Base-by-base conservation (phyloP, 2,797 vertebrate genomes). In the Chanos chanos region DNA sequence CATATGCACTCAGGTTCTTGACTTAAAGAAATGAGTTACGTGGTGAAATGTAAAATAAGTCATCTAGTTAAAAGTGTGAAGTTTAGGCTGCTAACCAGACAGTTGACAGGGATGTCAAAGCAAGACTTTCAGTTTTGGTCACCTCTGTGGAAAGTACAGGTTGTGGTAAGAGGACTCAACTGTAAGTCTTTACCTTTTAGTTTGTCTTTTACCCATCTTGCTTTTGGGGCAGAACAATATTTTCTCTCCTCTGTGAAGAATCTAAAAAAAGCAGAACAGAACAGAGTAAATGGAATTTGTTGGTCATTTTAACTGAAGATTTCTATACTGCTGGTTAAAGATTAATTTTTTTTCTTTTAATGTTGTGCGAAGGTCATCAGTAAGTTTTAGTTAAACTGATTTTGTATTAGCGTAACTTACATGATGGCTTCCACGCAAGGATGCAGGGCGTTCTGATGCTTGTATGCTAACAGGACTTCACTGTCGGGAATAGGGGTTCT, bases 381-480 rank as follows among this genome's bases (percentile, higher is more conserved):
- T n/a, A n/a, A n/a, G n/a, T n/a, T n/a, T n/a, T n/a, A n/a, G 15
- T 6, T 39, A 16, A 31, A 22, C 21, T 16, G 13, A 12, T 1
- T 7, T 1, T 22, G 10, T 30, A 10, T 43, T 2, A 15, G 28
- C 19, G 37, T 40, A 12, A 30, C 62, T 75, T 68, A 86, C 85
- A 87, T 61, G 1, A 81, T 0, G 0, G 82, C 82, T 0, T 70
- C 3, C 30, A 82, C 68, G 30, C 85, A 85, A 6, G 6, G 15
- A 1, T 0, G 0, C 4, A n/a, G 13, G 25, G 59, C 40, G 6
- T 8, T 0, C 7, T 39, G 58, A 16, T 6, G 1, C 0, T 0
- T 16, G n/a, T 77, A 84, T 0, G 18, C 36, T 16, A 13, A 0
- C 1, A 83, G 66, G 0, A 15, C 0, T 27, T 53, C 49, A 0